Conservation (phyloP, 2,888 invertebrate genomes). For the Dynastes hyllus region DNA sequence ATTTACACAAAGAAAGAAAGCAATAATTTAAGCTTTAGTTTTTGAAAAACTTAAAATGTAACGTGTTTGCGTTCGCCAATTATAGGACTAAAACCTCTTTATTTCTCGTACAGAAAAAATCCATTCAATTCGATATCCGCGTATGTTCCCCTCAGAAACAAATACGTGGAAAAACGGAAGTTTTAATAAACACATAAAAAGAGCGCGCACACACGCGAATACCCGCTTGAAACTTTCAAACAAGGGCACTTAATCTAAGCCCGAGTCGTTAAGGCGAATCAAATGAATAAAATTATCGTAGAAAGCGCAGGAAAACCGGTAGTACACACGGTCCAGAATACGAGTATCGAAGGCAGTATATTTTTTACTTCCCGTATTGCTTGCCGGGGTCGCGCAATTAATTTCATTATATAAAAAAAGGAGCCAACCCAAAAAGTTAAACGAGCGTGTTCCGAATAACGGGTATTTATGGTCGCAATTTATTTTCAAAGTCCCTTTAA, state of each 20-base stretch:
- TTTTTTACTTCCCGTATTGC: conserved; percentile 32
- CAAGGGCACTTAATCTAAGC: conserved; percentile 39
- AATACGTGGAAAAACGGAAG: conserved; percentile 22
- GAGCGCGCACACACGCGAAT: conserved; percentile 26
- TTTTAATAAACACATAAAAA: conserved; percentile 41
- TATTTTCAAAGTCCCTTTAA: conserved; percentile 29
- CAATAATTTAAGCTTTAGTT: too few species aligned
- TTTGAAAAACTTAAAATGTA: too few species aligned
- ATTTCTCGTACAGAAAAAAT: not conserved
- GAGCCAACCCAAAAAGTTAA: conserved; percentile 32
- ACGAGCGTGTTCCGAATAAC: conserved; percentile 36
- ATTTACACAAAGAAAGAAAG: too few species aligned
- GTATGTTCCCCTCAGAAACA: not conserved
- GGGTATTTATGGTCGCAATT: conserved; percentile 36
- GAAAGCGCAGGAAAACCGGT: conserved; percentile 31
- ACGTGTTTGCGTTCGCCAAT: too few species aligned
- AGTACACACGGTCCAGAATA: conserved; percentile 28
- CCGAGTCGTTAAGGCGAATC: conserved; percentile 35
- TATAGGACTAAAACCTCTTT: too few species aligned
- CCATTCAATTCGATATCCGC: not conserved
- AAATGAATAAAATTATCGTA: conserved; percentile 43
- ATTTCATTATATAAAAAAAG: conserved; percentile 40
- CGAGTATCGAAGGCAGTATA: conserved; percentile 30
- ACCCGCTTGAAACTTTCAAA: conserved; percentile 33
- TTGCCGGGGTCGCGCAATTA: conserved; percentile 31